Evolutionary conservation across 2,113 vertebrate genomes (phyloP), one percentile per base, ranked within the genome.

Genomic region (Butorides virescens): DNA sequence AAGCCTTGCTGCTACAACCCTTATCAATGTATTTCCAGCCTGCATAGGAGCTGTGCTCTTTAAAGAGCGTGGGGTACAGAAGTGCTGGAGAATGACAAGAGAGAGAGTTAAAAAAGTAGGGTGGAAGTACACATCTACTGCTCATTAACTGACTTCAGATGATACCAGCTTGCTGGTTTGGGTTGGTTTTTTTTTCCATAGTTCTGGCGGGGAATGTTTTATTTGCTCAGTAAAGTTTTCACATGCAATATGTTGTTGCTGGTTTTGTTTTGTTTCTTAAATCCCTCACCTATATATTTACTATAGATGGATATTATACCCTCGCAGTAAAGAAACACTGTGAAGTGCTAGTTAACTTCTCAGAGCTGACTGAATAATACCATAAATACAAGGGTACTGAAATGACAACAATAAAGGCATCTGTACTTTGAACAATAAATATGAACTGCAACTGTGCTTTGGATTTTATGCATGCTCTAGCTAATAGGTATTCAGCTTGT

Each of bases 401-500:
- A 92, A 83, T 84, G 91, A 88, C 91, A 92, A 86, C 78, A 97
- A 47, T 88, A 84, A 97, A 94, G 83, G 82, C 65, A 95, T 94
- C 82, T 86, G 90, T 80, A 42, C 88, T 97, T 96, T 30, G 85
- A 96, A 93, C 92, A 94, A 94, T 91, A 90, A 88, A 94, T 88
- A 72, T 3, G 72, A 95, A 83, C 86, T 88, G 90, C 46, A 89
- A 93, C 70, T 95, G 91, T 94, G 95, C 93, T 92, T 73, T 91
- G 92, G 87, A 91, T 95, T 90, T 95, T 65, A 63, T 86, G 81
- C 88, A 80, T 79, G 87, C 87, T 94, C 58, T 87, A 73, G 70
- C 88, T 96, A 96, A 96, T 90, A 97, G 95, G 93, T 93, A 96
- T 97, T 96, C 96, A 93, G 95, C 95, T 68, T 97, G 95, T 95